These are phyloP conservation scores for Montipora cactus DNA, from an alignment of 64 coral and sea anemone species.

Conservation along the genomic window DNA sequence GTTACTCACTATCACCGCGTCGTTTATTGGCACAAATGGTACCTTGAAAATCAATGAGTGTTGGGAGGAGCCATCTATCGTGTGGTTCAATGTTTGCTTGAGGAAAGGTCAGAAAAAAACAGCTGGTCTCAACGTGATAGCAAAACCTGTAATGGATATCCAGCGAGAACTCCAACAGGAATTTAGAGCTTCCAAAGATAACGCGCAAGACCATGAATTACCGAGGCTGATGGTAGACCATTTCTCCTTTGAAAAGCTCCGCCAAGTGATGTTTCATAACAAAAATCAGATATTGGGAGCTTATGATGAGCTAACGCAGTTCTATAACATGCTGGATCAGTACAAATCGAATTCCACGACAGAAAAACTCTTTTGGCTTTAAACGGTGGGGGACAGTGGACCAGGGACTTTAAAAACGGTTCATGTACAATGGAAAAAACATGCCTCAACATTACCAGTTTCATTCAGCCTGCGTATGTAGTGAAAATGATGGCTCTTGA, in stretches of 20 bases:
- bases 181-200: conserved; percentile 39
- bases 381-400: conserved; percentile 67
- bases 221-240: conserved; percentile 52
- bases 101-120: no score
- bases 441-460: conserved; percentile 45
- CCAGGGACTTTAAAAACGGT: conserved; percentile 36
- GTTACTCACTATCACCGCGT: no score
- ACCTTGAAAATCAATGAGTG: no score
- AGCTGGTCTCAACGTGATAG: no score
- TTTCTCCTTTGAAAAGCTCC: conserved; percentile 68
- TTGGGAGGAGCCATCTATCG: no score
- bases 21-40: no score
- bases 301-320: conserved; percentile 68
- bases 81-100: no score
- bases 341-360: conserved; percentile 59
- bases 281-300: conserved; percentile 33
- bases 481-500: conserved; percentile 15
- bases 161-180: conserved; percentile 6
- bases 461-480: conserved; percentile 13
- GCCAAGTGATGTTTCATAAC: conserved; percentile 58
- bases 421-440: conserved; percentile 53
- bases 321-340: conserved; percentile 70
- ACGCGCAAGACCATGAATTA: conserved; percentile 29
- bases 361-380: conserved; percentile 59
- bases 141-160: conserved; percentile 52